These are phyloP conservation scores for Ganaspis sp. DNA, from an alignment of 1,140 invertebrate species.

Conservation along the genomic window DNA sequence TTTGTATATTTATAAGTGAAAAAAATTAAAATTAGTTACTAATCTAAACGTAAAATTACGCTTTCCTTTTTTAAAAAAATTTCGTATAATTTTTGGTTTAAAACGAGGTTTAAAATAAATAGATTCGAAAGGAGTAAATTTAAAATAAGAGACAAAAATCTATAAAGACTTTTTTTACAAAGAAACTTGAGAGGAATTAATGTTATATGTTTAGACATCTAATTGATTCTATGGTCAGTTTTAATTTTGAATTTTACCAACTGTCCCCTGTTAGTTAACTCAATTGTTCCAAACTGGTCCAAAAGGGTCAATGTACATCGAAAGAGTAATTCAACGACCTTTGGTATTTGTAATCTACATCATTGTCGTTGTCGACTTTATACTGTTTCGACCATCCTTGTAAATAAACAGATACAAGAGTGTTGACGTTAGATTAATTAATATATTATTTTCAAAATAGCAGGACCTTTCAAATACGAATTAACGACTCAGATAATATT, in stretches of 20 bases:
- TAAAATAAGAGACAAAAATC: too few species aligned
- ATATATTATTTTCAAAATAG: not conserved
- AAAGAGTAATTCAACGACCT: slow-evolving; percentile 27
- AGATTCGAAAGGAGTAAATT: too few species aligned
- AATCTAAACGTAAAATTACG: too few species aligned
- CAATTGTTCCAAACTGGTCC: slow-evolving; percentile 30
- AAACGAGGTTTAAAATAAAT: too few species aligned
- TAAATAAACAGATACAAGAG: not conserved
- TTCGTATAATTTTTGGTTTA: too few species aligned
- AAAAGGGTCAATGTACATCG: slow-evolving; percentile 31
- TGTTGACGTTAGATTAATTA: slow-evolving; percentile 11
- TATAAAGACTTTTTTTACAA: too few species aligned
- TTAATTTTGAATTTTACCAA: slow-evolving; percentile 27
- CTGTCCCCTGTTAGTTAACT: slow-evolving; percentile 9
- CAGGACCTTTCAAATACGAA: not conserved
- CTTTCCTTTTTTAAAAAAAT: too few species aligned
- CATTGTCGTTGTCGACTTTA: slow-evolving; percentile 18
- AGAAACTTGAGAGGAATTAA: not conserved
- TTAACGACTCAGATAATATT: not conserved
- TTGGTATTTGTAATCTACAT: slow-evolving; percentile 24
- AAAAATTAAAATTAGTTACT: too few species aligned
- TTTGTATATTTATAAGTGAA: too few species aligned
- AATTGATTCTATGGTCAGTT: slow-evolving; percentile 21
- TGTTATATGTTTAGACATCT: not conserved
- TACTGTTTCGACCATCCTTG: slow-evolving; percentile 4